Conservation (phyloP, 1,140 invertebrate species). For the Palaemon carinicauda region DNA sequence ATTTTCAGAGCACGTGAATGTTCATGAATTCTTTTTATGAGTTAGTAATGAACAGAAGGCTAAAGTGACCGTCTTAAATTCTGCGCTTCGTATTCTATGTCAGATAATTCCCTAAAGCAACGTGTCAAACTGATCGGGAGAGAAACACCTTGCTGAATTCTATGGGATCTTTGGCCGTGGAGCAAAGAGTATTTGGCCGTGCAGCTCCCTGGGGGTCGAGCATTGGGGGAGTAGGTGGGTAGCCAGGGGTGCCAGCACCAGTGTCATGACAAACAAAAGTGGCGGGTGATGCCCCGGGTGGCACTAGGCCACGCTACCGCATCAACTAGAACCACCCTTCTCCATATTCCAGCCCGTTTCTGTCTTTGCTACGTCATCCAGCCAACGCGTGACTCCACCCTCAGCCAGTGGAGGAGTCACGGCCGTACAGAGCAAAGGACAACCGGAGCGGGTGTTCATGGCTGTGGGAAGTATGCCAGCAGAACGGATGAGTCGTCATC, state of each 20-base stretch:
- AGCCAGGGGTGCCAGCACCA: not conserved
- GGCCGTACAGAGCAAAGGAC: too few species aligned
- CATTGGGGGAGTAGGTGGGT: not conserved
- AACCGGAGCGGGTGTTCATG: too few species aligned
- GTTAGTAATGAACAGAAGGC: too few species aligned
- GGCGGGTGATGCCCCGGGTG: not conserved
- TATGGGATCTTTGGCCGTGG: not conserved
- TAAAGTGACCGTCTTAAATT: too few species aligned
- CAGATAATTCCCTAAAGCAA: too few species aligned
- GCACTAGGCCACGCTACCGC: not conserved
- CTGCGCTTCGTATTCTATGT: too few species aligned
- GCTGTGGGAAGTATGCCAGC: too few species aligned
- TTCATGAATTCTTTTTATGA: too few species aligned
- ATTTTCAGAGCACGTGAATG: too few species aligned
- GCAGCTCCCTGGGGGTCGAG: slow-evolving; percentile 7
- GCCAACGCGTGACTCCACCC: not conserved
- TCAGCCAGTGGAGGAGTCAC: too few species aligned
- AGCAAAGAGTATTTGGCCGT: not conserved
- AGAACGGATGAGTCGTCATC: too few species aligned
- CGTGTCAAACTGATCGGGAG: not conserved
- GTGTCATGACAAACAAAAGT: not conserved
- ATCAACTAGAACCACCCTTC: not conserved
- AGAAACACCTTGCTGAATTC: not conserved
- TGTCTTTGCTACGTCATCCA: not conserved
- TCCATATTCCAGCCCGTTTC: too few species aligned